Evolutionary conservation across 2,113 vertebrate genomes (phyloP).

Genomic region (Brachypodius melanocephalos): DNA sequence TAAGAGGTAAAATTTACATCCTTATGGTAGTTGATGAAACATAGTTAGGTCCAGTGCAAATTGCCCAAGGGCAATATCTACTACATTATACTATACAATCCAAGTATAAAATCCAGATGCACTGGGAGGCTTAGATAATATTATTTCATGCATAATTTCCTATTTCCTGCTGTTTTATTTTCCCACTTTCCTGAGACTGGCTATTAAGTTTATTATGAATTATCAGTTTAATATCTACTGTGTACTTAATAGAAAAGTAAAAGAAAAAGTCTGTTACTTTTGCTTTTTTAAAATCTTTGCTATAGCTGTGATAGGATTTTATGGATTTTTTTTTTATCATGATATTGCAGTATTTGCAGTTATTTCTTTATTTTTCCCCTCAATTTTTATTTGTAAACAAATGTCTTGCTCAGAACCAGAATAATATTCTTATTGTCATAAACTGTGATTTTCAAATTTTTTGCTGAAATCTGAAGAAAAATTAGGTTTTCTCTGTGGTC

Average conservation of each 20-base stretch:
- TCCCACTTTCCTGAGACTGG: conserved; percentile 7
- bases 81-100: background rate
- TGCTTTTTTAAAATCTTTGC: background rate
- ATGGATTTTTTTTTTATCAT: background rate
- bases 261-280: background rate
- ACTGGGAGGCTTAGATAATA: conserved; percentile 13
- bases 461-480: background rate
- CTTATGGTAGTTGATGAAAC: background rate
- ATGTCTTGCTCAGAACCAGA: background rate
- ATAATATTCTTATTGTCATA: background rate
- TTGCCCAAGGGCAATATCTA: background rate
- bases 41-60: conserved; percentile 1
- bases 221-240: conserved; percentile 50
- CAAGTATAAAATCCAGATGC: conserved; percentile 11
- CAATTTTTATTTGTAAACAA: background rate
- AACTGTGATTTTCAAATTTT: background rate
- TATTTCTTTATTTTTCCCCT: background rate
- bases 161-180: conserved; percentile 52
- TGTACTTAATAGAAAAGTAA: conserved; percentile 26
- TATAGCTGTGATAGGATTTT: background rate
- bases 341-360: background rate
- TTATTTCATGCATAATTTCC: conserved; percentile 52
- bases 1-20: background rate
- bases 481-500: background rate
- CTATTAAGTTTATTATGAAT: conserved; percentile 58